Base-by-base conservation (phyloP, 2,797 vertebrate genomes). In the Stomatorhinus walkeri region DNA sequence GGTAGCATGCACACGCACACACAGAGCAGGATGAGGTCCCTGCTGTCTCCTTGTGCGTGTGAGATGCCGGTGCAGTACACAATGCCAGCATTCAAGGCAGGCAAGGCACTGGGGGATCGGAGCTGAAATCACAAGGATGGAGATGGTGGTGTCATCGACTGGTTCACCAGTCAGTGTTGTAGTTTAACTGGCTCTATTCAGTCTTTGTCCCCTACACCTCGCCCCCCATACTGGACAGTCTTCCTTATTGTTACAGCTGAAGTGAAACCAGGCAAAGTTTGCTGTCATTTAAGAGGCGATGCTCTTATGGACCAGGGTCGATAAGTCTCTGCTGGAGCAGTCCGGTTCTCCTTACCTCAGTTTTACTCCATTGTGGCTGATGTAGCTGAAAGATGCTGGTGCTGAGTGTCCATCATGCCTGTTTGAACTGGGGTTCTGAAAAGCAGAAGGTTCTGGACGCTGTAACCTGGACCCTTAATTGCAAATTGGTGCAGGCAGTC, bases 121-220 rank as follows among this genome's bases (percentile, higher is more conserved):
- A 64, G 85, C 72, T 64, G 36, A 49, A 43, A 64, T 24, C 61
- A 81, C 81, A 89, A 85, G 52, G 54, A 89, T 59, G 49, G 88
- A 40, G 51, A 68, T 36, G 14, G 51, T 48, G 51, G 24, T 83
- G 72, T 89, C 86, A 16, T 87, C 14, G 79, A 24, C 19, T 46
- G 19, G 10, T 48, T 48, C 16, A 22, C 16, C 36, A 3, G 7
- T 48, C 40, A 43, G 43, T n/a, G 40, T 49, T 83, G 19, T 46
- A 24, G 79, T 83, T n/a, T 48, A n/a, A 48, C 4, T 46, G 6
- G 14, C 5, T 40, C 68, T 76, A 76, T 76, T 36, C 68, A 76
- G 68, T 76, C 22, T 49, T 46, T 83, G 46, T n/a, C 43, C 43
- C 46, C 43, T 36, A 7, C 36, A 40, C 43, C 76, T 32, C 16